Percentiles rank a stretch among this genome's conserved stretches.
These are phyloP conservation scores for Tadarida brasiliensis DNA, from an alignment of 2,797 vertebrate genomes.

Conservation along the genomic window DNA sequence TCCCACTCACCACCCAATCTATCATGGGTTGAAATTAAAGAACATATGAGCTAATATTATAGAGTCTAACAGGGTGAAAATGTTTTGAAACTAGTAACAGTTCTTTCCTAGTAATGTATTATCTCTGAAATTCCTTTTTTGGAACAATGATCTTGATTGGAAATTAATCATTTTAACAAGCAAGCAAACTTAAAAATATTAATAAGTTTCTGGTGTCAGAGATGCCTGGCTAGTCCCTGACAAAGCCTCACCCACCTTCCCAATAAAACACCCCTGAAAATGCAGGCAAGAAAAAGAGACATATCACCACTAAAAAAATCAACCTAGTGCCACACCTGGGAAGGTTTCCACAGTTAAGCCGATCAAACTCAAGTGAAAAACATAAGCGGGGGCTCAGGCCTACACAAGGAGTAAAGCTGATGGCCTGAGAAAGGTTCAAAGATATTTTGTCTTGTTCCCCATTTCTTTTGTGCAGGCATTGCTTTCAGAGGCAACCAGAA, in stretches of 20 bases:
- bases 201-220: neutral
- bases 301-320: neutral
- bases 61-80: conserved; percentile 44
- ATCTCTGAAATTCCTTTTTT: conserved; percentile 49
- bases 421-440: neutral
- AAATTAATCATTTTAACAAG: conserved; percentile 26
- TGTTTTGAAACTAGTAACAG: conserved; percentile 62
- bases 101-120: conserved; percentile 33
- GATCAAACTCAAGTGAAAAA: neutral
- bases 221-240: neutral
- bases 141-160: conserved; percentile 15
- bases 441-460: neutral
- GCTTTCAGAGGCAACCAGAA: neutral
- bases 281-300: neutral
- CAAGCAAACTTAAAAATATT: neutral
- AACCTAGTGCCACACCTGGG: neutral
- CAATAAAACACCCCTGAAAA: neutral
- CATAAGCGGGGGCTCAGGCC: neutral
- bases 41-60: conserved; percentile 24
- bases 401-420: neutral
- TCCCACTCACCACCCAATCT: conserved; percentile 19
- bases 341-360: neutral
- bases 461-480: neutral
- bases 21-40: conserved; percentile 62
- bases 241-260: neutral